Percentiles rank a stretch among this genome's conserved stretches.
Conservation (phyloP, 2,113 vertebrate species). For the Tachysurus fulvidraco region DNA sequence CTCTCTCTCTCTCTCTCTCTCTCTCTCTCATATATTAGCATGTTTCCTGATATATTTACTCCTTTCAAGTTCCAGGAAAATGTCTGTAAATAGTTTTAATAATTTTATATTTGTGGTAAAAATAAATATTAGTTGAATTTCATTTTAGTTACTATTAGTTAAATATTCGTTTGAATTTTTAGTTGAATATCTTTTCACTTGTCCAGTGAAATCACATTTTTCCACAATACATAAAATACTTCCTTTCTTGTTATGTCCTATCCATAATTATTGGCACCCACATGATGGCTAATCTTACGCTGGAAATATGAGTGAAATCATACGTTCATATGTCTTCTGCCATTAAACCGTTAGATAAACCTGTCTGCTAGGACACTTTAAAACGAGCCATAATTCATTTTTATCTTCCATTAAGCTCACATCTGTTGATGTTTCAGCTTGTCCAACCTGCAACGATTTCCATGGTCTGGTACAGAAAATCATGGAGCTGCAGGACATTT, state of each 20-base stretch:
- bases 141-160: too few species aligned
- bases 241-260: neutral
- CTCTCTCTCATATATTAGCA: too few species aligned
- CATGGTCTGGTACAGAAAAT: conserved; percentile 90
- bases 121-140: neutral
- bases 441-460: conserved; percentile 90
- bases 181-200: neutral
- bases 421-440: conserved; percentile 70
- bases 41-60: neutral
- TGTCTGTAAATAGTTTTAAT: neutral
- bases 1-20: too few species aligned
- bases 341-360: neutral
- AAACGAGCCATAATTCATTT: neutral
- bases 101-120: neutral
- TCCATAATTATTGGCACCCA: neutral
- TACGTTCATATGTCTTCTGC: neutral
- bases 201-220: neutral
- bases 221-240: neutral
- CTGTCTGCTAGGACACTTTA: neutral
- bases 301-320: neutral
- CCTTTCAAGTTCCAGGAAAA: neutral
- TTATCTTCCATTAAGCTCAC: neutral
- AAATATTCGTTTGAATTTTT: too few species aligned
- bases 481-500: conserved; percentile 89
- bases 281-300: neutral